These are phyloP conservation scores for Drosophila neocordata DNA, from an alignment of 1,140 invertebrate genomes.

Conservation along the genomic window DNA sequence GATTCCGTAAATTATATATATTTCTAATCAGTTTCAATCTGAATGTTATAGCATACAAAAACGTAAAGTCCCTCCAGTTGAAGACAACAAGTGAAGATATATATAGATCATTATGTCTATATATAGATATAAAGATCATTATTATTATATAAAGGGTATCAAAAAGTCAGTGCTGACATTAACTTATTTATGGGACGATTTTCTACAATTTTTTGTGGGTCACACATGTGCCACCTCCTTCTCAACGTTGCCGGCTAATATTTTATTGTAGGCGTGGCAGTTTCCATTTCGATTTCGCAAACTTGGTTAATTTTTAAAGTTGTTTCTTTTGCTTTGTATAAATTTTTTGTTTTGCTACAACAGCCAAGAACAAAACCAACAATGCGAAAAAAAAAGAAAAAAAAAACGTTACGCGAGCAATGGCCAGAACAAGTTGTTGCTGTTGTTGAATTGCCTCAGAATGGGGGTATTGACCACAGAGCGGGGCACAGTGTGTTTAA, in stretches of 20 bases:
- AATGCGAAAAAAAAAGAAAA: constrained; percentile 30
- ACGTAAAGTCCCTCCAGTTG: too few species aligned
- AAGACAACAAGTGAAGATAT: too few species aligned
- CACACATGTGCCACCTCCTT: constrained; percentile 14
- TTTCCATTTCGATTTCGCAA: constrained; percentile 53
- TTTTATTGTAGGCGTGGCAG: constrained; percentile 38
- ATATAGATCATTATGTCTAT: too few species aligned
- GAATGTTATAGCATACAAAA: too few species aligned
- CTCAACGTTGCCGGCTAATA: constrained; percentile 6
- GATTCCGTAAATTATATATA: too few species aligned
- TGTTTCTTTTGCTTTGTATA: constrained; percentile 17
- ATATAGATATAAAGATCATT: too few species aligned
- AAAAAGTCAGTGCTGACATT: neutral
- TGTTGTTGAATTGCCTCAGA: constrained; percentile 1
- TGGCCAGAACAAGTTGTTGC: constrained; percentile 36
- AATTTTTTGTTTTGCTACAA: constrained; percentile 15
- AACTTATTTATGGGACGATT: neutral
- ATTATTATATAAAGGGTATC: too few species aligned
- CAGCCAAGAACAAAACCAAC: constrained; percentile 26
- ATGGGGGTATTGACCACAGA: neutral
- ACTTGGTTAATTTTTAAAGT: neutral
- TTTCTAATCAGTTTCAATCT: too few species aligned
- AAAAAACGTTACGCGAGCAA: constrained; percentile 2
- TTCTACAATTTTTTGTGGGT: constrained; percentile 25
- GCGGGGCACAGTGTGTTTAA: constrained; percentile 38